Evolutionary conservation across 2,888 invertebrate genomes (phyloP).

Genomic region (Ophioninae sp.): DNA sequence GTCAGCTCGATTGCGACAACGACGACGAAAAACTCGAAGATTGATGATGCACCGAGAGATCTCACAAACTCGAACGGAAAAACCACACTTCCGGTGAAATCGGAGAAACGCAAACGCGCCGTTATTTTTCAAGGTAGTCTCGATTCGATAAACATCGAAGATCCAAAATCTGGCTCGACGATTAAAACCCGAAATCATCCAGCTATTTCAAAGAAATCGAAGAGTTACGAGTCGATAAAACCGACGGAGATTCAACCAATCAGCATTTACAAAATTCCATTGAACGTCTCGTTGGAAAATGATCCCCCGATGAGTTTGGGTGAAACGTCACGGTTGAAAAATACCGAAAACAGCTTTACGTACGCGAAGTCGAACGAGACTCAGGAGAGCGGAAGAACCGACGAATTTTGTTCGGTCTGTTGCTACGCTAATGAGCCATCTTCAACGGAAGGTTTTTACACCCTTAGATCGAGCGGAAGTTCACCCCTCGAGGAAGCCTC

Average conservation of each 20-base stretch:
- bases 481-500: slow-evolving; percentile 77
- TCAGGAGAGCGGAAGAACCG: slow-evolving; percentile 64
- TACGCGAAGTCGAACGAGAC: slow-evolving; percentile 70
- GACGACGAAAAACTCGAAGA: slow-evolving; percentile 22
- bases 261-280: slow-evolving; percentile 60
- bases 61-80: background rate
- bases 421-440: slow-evolving; percentile 73
- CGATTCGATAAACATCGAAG: slow-evolving; percentile 71
- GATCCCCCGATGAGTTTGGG: slow-evolving; percentile 65
- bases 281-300: slow-evolving; percentile 55
- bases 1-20: background rate
- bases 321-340: slow-evolving; percentile 68
- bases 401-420: slow-evolving; percentile 78
- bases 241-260: slow-evolving; percentile 57
- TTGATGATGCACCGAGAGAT: slow-evolving; percentile 46
- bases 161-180: slow-evolving; percentile 51
- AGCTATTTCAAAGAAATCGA: slow-evolving; percentile 76
- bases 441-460: slow-evolving; percentile 73
- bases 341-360: slow-evolving; percentile 70
- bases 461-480: slow-evolving; percentile 74
- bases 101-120: slow-evolving; percentile 49
- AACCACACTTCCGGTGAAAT: background rate
- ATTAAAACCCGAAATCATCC: slow-evolving; percentile 57
- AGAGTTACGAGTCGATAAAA: slow-evolving; percentile 78
- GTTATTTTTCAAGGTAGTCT: slow-evolving; percentile 71